A percentile compares a stretch with the other conserved stretches of the same genome.
These are phyloP conservation scores for Astreopora myriophthalma DNA, from an alignment of 64 coral and sea anemone species.

Conservation along the genomic window DNA sequence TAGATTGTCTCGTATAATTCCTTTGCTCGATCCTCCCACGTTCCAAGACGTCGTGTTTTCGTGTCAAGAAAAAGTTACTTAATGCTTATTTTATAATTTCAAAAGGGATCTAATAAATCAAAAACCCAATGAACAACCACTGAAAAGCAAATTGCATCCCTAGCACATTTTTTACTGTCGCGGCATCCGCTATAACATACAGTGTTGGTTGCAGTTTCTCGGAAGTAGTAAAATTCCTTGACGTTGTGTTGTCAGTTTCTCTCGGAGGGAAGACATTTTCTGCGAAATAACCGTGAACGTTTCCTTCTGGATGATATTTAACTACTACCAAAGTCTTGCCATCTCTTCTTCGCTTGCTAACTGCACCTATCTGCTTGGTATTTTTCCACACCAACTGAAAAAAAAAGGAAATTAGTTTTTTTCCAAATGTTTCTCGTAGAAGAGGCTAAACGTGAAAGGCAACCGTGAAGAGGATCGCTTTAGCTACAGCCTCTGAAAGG, in stretches of 20 bases:
- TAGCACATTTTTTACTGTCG: neutral
- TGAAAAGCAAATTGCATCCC: neutral
- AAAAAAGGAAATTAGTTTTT: neutral
- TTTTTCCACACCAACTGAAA: constrained; percentile 39
- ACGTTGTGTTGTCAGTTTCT: neutral
- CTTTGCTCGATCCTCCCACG: too few species aligned
- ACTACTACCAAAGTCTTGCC: constrained; percentile 34
- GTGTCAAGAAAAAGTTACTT: neutral
- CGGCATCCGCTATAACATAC: neutral
- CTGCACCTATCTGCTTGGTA: constrained; percentile 44
- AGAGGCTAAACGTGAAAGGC: neutral
- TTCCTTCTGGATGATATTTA: constrained; percentile 27
- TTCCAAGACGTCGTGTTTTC: too few species aligned
- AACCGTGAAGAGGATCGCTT: too few species aligned
- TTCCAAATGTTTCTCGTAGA: too few species aligned
- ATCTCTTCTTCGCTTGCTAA: neutral
- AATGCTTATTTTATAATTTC: neutral
- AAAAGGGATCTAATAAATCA: neutral
- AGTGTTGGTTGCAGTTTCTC: neutral
- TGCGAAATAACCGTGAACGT: neutral
- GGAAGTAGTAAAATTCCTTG: neutral
- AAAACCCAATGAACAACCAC: neutral
- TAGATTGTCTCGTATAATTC: too few species aligned
- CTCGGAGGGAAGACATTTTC: constrained; percentile 39
- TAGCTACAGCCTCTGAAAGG: too few species aligned